A percentile compares a stretch with the other conserved stretches of the same genome.
These are phyloP conservation scores for Hippasteria phrygiana DNA, from an alignment of 53 echinoderm and acorn worm species.

Conservation along the genomic window DNA sequence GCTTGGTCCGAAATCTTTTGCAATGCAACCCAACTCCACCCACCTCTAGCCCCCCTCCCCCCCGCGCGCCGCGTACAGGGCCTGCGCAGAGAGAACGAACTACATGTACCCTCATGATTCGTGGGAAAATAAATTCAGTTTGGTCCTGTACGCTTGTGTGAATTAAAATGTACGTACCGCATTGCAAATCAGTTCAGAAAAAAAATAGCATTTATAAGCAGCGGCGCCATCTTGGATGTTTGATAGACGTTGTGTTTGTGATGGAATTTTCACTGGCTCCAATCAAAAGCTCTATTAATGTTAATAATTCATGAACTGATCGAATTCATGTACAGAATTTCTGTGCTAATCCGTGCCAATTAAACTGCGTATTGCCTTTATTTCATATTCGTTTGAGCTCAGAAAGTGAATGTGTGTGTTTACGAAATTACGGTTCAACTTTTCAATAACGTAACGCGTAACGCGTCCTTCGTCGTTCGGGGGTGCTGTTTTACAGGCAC, in stretches of 20 bases:
- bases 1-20: too few relatives aligned
- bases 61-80: too few relatives aligned
- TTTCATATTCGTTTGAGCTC: too few relatives aligned
- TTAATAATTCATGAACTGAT: background rate
- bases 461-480: too few relatives aligned
- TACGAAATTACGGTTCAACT: too few relatives aligned
- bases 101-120: background rate
- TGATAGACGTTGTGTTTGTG: slow-evolving; percentile 6
- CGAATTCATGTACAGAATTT: background rate
- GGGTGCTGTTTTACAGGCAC: too few relatives aligned
- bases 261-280: background rate
- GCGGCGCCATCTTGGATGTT: slow-evolving; percentile 57
- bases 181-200: slow-evolving; percentile 26
- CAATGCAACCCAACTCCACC: too few relatives aligned
- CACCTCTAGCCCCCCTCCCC: too few relatives aligned
- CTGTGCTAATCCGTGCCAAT: background rate
- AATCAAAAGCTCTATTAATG: background rate
- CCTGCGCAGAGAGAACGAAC: too few relatives aligned
- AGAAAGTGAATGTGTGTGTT: too few relatives aligned
- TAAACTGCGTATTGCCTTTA: too few relatives aligned
- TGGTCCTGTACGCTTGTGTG: background rate
- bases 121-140: slow-evolving; percentile 10
- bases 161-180: background rate
- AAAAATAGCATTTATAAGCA: slow-evolving; percentile 3
- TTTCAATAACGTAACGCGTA: too few relatives aligned